Evolutionary conservation across 2,113 vertebrate species (phyloP).

Genomic region (Periophthalmodon schlosseri): DNA sequence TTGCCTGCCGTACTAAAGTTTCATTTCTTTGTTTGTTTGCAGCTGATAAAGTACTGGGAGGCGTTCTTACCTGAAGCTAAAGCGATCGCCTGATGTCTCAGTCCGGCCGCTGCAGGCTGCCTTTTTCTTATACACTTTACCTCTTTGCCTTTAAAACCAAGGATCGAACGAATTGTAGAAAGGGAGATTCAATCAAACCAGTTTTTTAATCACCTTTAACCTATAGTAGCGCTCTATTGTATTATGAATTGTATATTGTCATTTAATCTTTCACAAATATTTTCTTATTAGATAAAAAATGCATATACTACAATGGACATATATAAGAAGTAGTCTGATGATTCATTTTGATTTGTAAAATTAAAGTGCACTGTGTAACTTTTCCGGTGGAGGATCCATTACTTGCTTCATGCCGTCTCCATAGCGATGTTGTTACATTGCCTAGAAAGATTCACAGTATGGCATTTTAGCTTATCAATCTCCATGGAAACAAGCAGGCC

Average conservation of each 20-base stretch:
- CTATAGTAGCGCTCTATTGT: constrained; percentile 73
- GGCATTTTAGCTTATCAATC: too few relatives aligned
- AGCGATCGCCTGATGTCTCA: constrained; percentile 88
- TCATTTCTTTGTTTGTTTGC: not conserved
- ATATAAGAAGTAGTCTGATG: constrained; percentile 8
- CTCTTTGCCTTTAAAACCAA: constrained; percentile 82
- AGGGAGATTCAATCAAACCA: constrained; percentile 74
- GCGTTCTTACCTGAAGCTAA: constrained; percentile 97
- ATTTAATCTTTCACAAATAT: constrained; percentile 89
- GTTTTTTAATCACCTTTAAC: constrained; percentile 72
- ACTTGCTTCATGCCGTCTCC: too few relatives aligned
- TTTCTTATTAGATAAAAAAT: constrained; percentile 87
- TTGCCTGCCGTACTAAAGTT: not conserved
- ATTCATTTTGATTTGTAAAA: constrained; percentile 45
- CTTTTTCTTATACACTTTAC: constrained; percentile 84
- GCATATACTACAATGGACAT: constrained; percentile 30
- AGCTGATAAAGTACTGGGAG: constrained; percentile 99
- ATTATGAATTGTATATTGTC: constrained; percentile 83
- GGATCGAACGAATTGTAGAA: constrained; percentile 55
- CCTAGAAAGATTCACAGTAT: too few relatives aligned
- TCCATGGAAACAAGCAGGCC: too few relatives aligned
- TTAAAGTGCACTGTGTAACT: not conserved
- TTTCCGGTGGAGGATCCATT: too few relatives aligned
- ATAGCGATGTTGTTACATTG: too few relatives aligned
- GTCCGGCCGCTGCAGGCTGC: constrained; percentile 67